A percentile compares a stretch with the other conserved stretches of the same genome.
phyloP scores from a whole-genome alignment of 2,113 vertebrate genomes.

The Myrmophylax atrothorax region DNA sequence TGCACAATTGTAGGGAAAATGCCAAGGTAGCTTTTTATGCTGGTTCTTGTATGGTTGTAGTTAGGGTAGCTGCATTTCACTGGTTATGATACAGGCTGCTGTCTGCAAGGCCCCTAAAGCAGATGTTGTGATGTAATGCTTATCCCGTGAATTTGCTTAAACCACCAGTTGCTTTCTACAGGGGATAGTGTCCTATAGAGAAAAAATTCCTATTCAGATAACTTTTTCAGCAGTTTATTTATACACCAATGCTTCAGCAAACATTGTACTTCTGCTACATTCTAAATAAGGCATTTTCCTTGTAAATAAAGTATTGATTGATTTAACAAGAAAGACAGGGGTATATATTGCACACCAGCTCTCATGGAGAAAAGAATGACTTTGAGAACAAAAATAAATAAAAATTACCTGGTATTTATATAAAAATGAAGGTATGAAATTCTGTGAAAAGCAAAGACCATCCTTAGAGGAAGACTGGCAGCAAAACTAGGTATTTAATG shows the following conservation, averaged over 20 bases:
- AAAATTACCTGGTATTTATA: slow-evolving; percentile 9
- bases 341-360: background rate
- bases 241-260: background rate
- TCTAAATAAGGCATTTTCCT: slow-evolving; percentile 1
- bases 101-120: background rate
- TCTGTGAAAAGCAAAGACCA: background rate
- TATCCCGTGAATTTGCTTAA: background rate
- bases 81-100: background rate
- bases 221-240: background rate
- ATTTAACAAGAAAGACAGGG: background rate
- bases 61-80: background rate
- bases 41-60: background rate
- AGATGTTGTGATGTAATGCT: background rate
- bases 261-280: background rate
- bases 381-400: background rate
- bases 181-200: background rate
- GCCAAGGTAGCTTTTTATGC: background rate
- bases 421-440: background rate
- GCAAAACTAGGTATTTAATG: slow-evolving; percentile 22
- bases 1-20: background rate
- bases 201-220: background rate
- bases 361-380: background rate
- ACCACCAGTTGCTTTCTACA: background rate
- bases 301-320: slow-evolving; percentile 16
- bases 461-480: background rate